Conservation (phyloP, 1,140 invertebrate species). For the Papilio aristodemus region DNA sequence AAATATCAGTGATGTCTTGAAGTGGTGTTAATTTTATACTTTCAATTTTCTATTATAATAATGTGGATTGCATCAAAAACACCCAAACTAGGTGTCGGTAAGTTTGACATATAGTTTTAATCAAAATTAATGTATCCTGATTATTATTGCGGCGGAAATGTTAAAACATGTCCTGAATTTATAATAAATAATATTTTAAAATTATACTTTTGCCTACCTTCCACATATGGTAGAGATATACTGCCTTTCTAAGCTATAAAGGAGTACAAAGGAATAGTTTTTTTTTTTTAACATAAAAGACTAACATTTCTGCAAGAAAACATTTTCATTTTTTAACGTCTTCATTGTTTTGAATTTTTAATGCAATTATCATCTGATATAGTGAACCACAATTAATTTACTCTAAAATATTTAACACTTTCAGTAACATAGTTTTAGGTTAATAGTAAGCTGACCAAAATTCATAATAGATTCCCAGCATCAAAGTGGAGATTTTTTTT, state of each 20-base stretch:
- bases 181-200: constrained; percentile 40
- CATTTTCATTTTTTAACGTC: background rate
- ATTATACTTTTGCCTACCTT: constrained; percentile 18
- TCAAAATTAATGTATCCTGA: constrained; percentile 70
- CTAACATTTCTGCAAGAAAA: background rate
- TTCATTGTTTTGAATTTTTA: background rate
- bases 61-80: constrained; percentile 75
- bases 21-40: background rate
- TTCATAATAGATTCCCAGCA: no score
- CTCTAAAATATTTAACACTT: background rate
- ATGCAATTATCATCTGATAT: background rate
- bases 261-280: constrained; percentile 5
- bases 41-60: constrained; percentile 39
- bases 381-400: background rate
- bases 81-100: constrained; percentile 71
- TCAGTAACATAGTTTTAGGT: background rate
- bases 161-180: constrained; percentile 69
- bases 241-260: background rate
- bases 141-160: constrained; percentile 68
- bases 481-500: no score
- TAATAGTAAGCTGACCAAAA: no score
- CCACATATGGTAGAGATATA: constrained; percentile 12
- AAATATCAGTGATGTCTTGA: constrained; percentile 39
- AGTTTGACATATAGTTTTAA: constrained; percentile 63
- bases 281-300: constrained; percentile 29